Evolutionary conservation across 1,140 invertebrate genomes (phyloP), one percentile per base, ranked within the genome.

Genomic region (Orius insidiosus): DNA sequence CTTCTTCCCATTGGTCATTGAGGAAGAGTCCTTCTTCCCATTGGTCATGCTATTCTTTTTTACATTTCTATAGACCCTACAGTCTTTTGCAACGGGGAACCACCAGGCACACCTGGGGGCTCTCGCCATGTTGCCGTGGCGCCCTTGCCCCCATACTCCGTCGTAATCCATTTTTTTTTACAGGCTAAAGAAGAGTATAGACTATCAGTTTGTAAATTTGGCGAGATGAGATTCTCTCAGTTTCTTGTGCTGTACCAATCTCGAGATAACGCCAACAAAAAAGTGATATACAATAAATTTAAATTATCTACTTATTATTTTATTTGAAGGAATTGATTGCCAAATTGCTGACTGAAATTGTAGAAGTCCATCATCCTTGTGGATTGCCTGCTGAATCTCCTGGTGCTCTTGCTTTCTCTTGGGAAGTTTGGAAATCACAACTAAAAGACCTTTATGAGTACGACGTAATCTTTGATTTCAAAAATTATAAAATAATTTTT

Each of bases 361-460:
- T 43, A 4, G 24, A 18, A 30, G 24, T 43, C 24, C 41, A 43
- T 31, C 41, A 43, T 43, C 41, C 41, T 3, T 43, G 41, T 43
- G 41, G 41, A 8, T 18, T 43, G n/a, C 19, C 16, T 9, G 41
- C 41, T 31, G 31, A 43, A 30, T 9, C 41, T 6, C 41, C 41
- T 4, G 41, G 41, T 43, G 2, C 41, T 5, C 31, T 30, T 15
- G 41, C 41, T 7, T 8, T 2, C n/a, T n/a, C n/a, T n/a, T 43
- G 41, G 41, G 41, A 43, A 3, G 2, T 30, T 8, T 43, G 41
- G 41, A 43, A 11, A 3, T 30, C 16, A 2, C 24, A 43, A 18
- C 9, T 43, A n/a, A 31, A 32, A n/a, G 10, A 9, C 3, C 10
- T 43, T 43, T 43, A 43, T 18, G 31, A 30, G 41, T 43, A 15